phyloP scores from a whole-genome alignment of 2,113 vertebrate genomes.

The Callorhinus ursinus region DNA sequence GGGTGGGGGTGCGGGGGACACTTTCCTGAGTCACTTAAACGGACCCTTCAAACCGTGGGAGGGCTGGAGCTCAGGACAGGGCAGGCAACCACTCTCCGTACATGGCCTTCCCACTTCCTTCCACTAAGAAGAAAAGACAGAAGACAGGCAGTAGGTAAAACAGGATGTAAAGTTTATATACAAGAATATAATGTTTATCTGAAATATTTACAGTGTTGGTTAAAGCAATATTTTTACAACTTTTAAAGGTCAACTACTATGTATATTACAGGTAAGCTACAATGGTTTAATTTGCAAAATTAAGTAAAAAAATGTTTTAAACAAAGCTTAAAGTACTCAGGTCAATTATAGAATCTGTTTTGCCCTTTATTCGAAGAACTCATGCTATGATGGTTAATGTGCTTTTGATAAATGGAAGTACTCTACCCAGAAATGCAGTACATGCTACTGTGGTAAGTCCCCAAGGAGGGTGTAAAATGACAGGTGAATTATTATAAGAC shows the following conservation, averaged over 20 bases:
- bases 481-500: conserved; percentile 39
- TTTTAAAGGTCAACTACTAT: conserved; percentile 84
- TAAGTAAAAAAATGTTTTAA: conserved; percentile 66
- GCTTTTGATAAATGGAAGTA: conserved; percentile 73
- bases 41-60: not conserved
- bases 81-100: not conserved
- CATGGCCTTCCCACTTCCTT: not conserved
- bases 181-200: conserved; percentile 94
- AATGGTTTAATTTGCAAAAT: conserved; percentile 83
- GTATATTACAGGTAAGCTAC: conserved; percentile 88
- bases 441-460: conserved; percentile 71
- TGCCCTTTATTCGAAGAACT: conserved; percentile 73
- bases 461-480: conserved; percentile 43
- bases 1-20: not conserved
- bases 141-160: conserved; percentile 78
- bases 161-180: conserved; percentile 90
- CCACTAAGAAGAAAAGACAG: conserved; percentile 63
- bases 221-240: conserved; percentile 92
- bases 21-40: not conserved
- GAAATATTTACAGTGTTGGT: conserved; percentile 95
- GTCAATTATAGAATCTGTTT: conserved; percentile 73
- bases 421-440: conserved; percentile 65
- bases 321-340: conserved; percentile 75
- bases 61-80: not conserved
- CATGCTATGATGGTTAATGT: conserved; percentile 77